A percentile compares a stretch with the other conserved stretches of the same genome.
phyloP scores from a whole-genome alignment of 1,140 invertebrate genomes.

The Trichogramma pretiosum region DNA sequence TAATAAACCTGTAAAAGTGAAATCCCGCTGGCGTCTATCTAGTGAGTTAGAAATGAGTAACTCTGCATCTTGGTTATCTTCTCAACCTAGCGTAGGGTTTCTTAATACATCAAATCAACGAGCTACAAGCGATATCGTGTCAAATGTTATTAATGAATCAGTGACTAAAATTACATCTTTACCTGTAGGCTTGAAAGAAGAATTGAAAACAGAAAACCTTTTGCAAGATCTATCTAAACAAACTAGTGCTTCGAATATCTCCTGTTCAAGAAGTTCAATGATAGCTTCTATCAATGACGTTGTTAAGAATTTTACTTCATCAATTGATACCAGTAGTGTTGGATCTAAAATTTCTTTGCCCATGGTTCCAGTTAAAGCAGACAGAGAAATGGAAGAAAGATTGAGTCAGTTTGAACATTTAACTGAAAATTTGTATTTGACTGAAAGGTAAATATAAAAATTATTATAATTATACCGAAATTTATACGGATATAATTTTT shows the following conservation, averaged over 20 bases:
- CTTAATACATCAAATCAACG: conserved; percentile 31
- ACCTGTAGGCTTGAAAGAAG: conserved; percentile 4
- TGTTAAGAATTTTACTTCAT: no score
- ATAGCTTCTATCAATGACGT: no score
- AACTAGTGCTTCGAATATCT: no score
- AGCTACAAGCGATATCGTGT: conserved; percentile 1
- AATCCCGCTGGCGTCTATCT: conserved; percentile 73
- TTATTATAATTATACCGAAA: conserved; percentile 5
- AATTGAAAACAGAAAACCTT: conserved; percentile 23
- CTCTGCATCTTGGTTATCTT: conserved; percentile 18
- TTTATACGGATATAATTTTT: neutral
- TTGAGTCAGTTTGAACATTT: conserved; percentile 72
- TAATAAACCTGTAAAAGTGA: conserved; percentile 72
- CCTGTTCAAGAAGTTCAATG: no score
- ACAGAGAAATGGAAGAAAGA: conserved; percentile 59
- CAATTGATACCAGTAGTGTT: conserved; percentile 24
- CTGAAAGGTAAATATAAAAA: conserved; percentile 49
- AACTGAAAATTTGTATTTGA: conserved; percentile 77
- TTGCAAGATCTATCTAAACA: no score
- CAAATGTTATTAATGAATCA: conserved; percentile 8
- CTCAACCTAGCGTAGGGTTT: conserved; percentile 29
- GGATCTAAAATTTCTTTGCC: conserved; percentile 33
- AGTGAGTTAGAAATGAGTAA: conserved; percentile 72
- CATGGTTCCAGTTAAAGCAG: conserved; percentile 32
- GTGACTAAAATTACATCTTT: conserved; percentile 2